Base-by-base conservation (phyloP, 2,113 vertebrate genomes). In the Chitala chitala region DNA sequence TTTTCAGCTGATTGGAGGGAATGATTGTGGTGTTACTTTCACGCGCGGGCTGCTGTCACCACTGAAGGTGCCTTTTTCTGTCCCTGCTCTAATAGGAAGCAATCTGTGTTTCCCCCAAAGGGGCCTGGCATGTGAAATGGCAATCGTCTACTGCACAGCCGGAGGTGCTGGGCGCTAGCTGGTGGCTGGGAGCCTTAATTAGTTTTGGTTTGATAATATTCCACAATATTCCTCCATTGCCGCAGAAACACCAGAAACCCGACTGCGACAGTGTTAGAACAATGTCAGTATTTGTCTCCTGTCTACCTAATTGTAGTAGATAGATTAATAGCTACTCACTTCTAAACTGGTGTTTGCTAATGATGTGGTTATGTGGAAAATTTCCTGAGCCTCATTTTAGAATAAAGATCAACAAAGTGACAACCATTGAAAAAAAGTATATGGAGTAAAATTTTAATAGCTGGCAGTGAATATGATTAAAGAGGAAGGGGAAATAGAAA, bases 21-120 rank as follows among this genome's bases (percentile, higher is more conserved):
- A 93, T 93, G 92, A 93, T 93, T 92, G 90, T 86, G 90, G 90
- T 91, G 92, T 93, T 92, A 93, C 92, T 93, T 93, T 92, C 90
- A 89, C 89, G 89, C 90, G 90, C 86, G 86, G 89, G 82, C 90
- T 92, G 90, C 92, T 61, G 68, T 69, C 90, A 91, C 84, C 84
- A 89, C 82, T 92, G 91, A 92, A 93, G 91, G 92, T 92, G 91
- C 91, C 91, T 92, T 93, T 92, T 92, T 92, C 91, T 92, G 92
- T 93, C 91, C 89, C 84, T 82, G 89, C 87, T 89, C 93, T 92
- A 92, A 93, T 89, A 92, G 91, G 88, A 88, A 89, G 89, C 89
- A 92, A 91, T 92, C 82, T 92, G 92, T 91, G 92, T 93, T 91
- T 92, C 91, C 90, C 92, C n/a, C 89, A 81, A 90, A 89, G 92